Evolutionary conservation across 2,113 vertebrate species (phyloP).

Genomic region (Paramisgurnus dabryanus): DNA sequence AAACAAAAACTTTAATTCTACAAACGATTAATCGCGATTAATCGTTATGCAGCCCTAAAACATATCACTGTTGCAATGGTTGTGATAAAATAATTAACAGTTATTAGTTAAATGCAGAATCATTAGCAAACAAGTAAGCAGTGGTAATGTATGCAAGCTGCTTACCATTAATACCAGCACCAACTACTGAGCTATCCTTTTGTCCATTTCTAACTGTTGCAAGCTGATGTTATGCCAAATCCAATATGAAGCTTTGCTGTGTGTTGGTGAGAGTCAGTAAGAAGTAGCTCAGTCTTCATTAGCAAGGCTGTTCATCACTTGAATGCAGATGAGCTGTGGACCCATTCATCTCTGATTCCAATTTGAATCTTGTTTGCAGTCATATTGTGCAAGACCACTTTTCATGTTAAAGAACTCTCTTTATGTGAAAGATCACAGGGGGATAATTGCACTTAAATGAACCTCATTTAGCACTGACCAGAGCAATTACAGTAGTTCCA

Average conservation of each 20-base stretch:
- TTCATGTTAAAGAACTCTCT: slow-evolving; percentile 73
- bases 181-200: background rate
- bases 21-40: no score
- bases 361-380: slow-evolving; percentile 77
- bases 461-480: slow-evolving; percentile 74
- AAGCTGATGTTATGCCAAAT: slow-evolving; percentile 42
- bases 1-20: no score
- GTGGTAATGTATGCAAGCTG: background rate
- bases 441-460: slow-evolving; percentile 78
- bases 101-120: slow-evolving; percentile 16
- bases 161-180: background rate
- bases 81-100: background rate
- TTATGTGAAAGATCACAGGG: slow-evolving; percentile 74
- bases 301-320: slow-evolving; percentile 65
- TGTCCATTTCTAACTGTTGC: slow-evolving; percentile 38
- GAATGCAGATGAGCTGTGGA: slow-evolving; percentile 76
- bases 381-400: slow-evolving; percentile 72
- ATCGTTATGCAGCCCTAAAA: no score
- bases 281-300: slow-evolving; percentile 71
- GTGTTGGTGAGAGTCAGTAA: slow-evolving; percentile 55
- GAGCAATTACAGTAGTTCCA: slow-evolving; percentile 76
- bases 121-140: background rate
- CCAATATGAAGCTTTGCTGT: slow-evolving; percentile 52
- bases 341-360: slow-evolving; percentile 73
- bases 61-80: background rate